Evolutionary conservation across 1,140 invertebrate genomes (phyloP).

Genomic region (Protaetia brevitarsis): DNA sequence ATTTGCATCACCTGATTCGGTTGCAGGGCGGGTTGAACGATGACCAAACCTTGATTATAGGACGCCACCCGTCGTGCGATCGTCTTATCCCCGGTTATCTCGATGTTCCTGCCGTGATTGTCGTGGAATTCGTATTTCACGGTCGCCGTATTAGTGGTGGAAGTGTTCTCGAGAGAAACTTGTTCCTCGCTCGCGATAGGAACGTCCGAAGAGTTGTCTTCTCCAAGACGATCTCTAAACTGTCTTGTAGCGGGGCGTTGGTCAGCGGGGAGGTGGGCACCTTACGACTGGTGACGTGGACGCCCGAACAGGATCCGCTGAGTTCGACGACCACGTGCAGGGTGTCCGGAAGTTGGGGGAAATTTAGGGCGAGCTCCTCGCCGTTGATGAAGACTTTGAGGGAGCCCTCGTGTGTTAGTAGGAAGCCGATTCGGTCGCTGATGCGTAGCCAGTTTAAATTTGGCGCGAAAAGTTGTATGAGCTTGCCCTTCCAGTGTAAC

Average conservation of each 20-base stretch:
- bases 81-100: constrained; percentile 53
- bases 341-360: constrained; percentile 39
- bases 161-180: constrained; percentile 33
- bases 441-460: constrained; percentile 76
- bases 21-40: constrained; percentile 49
- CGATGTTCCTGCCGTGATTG: constrained; percentile 72
- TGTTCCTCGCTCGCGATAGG: constrained; percentile 39
- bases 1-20: constrained; percentile 56
- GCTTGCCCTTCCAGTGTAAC: constrained; percentile 59
- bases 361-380: constrained; percentile 64
- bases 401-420: constrained; percentile 58
- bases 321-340: constrained; percentile 43
- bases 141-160: constrained; percentile 37
- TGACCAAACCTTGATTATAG: constrained; percentile 74
- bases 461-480: constrained; percentile 63
- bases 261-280: constrained; percentile 56
- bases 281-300: constrained; percentile 47
- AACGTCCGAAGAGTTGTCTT: constrained; percentile 42
- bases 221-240: constrained; percentile 60
- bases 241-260: constrained; percentile 60
- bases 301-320: constrained; percentile 40
- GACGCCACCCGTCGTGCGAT: constrained; percentile 65
- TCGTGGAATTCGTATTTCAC: constrained; percentile 61
- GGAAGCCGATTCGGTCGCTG: constrained; percentile 68
- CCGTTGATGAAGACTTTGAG: constrained; percentile 72